phyloP scores from a whole-genome alignment of 2,797 vertebrate genomes.

The Gambusia yucatana region DNA sequence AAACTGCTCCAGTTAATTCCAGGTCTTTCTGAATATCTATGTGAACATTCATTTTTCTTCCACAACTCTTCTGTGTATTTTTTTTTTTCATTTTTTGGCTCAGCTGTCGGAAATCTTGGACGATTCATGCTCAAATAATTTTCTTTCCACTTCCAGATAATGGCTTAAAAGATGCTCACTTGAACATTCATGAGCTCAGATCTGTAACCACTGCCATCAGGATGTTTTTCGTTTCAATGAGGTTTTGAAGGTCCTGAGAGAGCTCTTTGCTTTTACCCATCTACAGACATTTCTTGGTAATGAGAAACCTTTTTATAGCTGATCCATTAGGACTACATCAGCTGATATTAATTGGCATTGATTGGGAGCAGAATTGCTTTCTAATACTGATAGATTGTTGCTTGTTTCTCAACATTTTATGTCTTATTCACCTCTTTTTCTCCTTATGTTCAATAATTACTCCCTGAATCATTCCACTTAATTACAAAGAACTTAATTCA shows the following conservation, averaged over 20 bases:
- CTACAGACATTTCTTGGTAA: background rate
- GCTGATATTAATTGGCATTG: background rate
- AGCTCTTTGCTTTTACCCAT: background rate
- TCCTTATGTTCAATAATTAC: background rate
- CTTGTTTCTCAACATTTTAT: background rate
- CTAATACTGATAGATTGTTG: background rate
- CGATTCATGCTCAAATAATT: background rate
- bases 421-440: background rate
- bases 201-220: constrained; percentile 1
- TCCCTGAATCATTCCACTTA: background rate
- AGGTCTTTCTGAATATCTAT: background rate
- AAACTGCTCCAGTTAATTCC: background rate
- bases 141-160: background rate
- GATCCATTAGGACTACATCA: background rate
- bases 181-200: background rate
- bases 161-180: background rate
- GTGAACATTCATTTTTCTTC: background rate
- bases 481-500: background rate
- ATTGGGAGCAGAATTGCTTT: background rate
- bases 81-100: background rate
- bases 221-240: background rate
- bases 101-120: background rate
- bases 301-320: background rate
- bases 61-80: background rate
- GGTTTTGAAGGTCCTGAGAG: background rate